Conservation (phyloP, 2,113 vertebrate species). For the Xenus cinereus region DNA sequence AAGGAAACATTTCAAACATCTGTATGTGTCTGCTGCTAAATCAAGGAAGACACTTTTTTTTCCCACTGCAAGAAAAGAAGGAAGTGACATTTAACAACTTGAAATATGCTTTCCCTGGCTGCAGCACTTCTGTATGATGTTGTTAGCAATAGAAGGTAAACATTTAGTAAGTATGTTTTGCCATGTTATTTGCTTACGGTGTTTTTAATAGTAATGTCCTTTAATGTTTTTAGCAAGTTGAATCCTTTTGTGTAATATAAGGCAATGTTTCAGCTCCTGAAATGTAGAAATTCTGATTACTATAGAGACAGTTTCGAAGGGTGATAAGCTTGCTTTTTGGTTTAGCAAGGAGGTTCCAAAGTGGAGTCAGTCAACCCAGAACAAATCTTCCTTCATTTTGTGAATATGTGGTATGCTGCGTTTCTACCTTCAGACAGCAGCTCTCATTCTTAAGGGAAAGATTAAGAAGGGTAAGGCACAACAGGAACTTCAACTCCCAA, state of each 20-base stretch:
- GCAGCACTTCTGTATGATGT: neutral
- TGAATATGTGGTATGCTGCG: fast-evolving
- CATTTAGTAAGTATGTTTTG: neutral
- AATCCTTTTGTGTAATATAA: neutral
- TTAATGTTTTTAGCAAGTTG: neutral
- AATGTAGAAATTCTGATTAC: neutral
- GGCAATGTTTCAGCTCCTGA: neutral
- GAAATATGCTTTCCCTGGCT: neutral
- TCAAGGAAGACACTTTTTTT: neutral
- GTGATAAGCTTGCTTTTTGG: neutral
- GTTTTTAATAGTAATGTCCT: neutral
- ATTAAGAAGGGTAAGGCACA: neutral
- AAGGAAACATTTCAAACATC: conserved; percentile 1
- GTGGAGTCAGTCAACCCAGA: neutral
- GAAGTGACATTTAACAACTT: neutral
- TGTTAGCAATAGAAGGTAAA: neutral
- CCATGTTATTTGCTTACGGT: neutral
- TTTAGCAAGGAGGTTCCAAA: neutral
- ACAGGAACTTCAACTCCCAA: neutral
- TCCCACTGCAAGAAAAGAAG: neutral
- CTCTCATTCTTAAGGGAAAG: neutral
- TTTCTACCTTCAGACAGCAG: neutral
- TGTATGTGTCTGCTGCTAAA: neutral
- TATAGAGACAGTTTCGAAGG: neutral
- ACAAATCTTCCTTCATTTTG: neutral